A percentile compares a stretch with the other conserved stretches of the same genome.
Evolutionary conservation across 2,797 vertebrate genomes (phyloP).

Genomic region (Mormyrus hasselquistii): DNA sequence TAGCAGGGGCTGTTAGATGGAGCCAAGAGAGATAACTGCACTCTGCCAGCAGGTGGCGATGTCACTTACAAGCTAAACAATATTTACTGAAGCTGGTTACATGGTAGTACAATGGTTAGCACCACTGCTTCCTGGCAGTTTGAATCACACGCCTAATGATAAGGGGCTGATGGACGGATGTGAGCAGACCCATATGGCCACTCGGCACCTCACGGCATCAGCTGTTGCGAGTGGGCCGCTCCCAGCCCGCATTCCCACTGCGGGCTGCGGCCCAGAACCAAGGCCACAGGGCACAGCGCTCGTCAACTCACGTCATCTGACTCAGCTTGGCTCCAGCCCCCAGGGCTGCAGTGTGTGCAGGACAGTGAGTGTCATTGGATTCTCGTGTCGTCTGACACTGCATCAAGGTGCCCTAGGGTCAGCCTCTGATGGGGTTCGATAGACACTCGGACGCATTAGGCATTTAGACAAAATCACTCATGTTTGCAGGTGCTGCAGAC

Average conservation of each 20-base stretch:
- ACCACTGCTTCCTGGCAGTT: background rate
- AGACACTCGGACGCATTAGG: background rate
- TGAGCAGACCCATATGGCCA: background rate
- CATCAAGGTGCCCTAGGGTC: background rate
- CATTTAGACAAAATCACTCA: background rate
- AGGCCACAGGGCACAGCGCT: background rate
- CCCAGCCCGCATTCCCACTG: background rate
- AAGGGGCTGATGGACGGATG: background rate
- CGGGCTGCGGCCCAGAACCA: background rate
- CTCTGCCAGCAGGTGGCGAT: background rate
- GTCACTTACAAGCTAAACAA: background rate
- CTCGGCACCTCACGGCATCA: background rate
- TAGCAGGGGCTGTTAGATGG: background rate
- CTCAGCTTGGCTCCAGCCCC: background rate
- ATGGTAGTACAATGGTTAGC: background rate
- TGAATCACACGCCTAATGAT: background rate
- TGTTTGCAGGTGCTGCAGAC: background rate
- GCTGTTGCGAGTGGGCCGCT: background rate
- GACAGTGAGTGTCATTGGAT: background rate
- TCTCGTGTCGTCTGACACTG: background rate
- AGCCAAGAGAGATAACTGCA: background rate
- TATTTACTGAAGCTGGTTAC: background rate
- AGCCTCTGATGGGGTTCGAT: background rate
- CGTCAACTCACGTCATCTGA: background rate
- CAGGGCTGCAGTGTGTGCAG: background rate